phyloP scores from a whole-genome alignment of 92 coral and sea anemone genomes.

The Desmophyllum pertusum region DNA sequence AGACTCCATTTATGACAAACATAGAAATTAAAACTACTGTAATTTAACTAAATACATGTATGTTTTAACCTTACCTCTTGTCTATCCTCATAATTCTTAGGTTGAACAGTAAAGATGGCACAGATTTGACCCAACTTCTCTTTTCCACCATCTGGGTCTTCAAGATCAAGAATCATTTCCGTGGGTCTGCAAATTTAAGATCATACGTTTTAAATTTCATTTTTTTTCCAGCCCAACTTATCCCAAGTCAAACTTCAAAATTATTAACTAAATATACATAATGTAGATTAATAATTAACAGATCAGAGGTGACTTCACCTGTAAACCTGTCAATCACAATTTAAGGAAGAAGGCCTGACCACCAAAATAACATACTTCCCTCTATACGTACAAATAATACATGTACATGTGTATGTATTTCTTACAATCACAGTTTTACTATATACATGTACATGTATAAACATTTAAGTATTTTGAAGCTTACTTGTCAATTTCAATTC shows the following conservation, averaged over 20 bases:
- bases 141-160: conserved; percentile 82
- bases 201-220: too few relatives aligned
- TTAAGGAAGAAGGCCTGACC: neutral
- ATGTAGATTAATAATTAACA: neutral
- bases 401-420: too few relatives aligned
- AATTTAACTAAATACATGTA: neutral
- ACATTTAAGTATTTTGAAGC: neutral
- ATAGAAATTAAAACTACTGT: too few relatives aligned
- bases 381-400: too few relatives aligned
- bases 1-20: neutral
- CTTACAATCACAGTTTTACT: too few relatives aligned
- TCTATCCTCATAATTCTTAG: conserved; percentile 93
- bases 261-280: neutral
- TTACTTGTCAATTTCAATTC: conserved; percentile 75
- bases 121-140: conserved; percentile 90
- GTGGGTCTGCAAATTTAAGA: conserved; percentile 67
- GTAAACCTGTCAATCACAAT: neutral
- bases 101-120: conserved; percentile 81
- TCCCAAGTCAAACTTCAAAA: neutral
- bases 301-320: neutral
- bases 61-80: conserved; percentile 78
- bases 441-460: neutral
- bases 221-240: too few relatives aligned
- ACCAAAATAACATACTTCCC: neutral
- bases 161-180: conserved; percentile 93